phyloP scores from a whole-genome alignment of 2,113 vertebrate species.

The Notothenia coriiceps region DNA sequence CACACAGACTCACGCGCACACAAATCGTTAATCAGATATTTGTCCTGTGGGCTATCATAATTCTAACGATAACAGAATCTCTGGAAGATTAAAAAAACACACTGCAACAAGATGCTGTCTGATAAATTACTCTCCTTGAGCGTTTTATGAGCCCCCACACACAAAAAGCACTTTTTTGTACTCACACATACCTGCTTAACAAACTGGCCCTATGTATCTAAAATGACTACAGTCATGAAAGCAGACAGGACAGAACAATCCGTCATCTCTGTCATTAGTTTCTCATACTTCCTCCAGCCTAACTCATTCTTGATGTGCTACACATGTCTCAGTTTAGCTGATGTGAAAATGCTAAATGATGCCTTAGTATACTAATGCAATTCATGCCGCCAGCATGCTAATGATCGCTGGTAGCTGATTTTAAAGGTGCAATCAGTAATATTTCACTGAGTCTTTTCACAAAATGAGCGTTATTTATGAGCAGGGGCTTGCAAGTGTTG shows the following conservation, averaged over 20 bases:
- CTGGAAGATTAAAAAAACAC: constrained; percentile 43
- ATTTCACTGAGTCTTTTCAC: constrained; percentile 50
- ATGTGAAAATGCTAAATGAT: constrained; percentile 67
- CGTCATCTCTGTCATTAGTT: constrained; percentile 48
- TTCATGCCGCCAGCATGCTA: constrained; percentile 58
- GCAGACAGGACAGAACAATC: constrained; percentile 32
- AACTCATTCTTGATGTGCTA: constrained; percentile 42
- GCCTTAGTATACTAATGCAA: constrained; percentile 54
- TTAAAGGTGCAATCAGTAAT: constrained; percentile 65
- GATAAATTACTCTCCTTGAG: constrained; percentile 53
- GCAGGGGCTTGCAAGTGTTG: neutral
- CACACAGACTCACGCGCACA: neutral
- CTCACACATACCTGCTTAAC: constrained; percentile 9
- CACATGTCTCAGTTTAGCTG: constrained; percentile 51
- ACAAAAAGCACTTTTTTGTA: neutral
- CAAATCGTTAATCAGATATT: constrained; percentile 69
- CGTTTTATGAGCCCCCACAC: neutral
- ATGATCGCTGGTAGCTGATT: constrained; percentile 54
- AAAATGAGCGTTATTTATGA: constrained; percentile 58
- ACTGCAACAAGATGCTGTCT: constrained; percentile 50
- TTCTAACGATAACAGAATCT: constrained; percentile 61
- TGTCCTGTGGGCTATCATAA: constrained; percentile 63
- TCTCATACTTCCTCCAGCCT: constrained; percentile 30
- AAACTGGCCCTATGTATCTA: constrained; percentile 15
- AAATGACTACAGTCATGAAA: constrained; percentile 32